Evolutionary conservation across 2,888 invertebrate species (phyloP).

Genomic region (Cryptophagus acutangulus): DNA sequence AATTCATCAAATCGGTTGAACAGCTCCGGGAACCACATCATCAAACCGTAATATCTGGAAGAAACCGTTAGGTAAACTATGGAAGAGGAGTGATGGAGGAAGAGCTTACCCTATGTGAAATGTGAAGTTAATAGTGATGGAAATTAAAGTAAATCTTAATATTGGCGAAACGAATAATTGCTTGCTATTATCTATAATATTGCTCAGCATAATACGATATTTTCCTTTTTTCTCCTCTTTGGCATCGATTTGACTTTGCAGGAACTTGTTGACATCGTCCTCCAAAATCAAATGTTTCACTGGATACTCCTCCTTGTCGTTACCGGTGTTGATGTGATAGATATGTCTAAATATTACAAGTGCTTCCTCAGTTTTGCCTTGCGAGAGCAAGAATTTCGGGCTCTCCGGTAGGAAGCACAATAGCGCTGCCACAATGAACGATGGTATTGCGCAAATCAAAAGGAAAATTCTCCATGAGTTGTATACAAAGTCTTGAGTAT

Average conservation of each 20-base stretch:
- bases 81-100: slow-evolving; percentile 3
- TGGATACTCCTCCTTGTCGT: slow-evolving; percentile 67
- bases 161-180: slow-evolving; percentile 76
- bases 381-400: slow-evolving; percentile 80
- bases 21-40: slow-evolving; percentile 97
- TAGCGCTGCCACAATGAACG: slow-evolving; percentile 78
- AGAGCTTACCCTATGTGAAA: slow-evolving; percentile 79
- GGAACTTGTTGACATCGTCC: slow-evolving; percentile 40
- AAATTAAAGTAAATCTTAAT: slow-evolving; percentile 75
- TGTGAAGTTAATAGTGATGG: slow-evolving; percentile 85
- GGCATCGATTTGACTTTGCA: slow-evolving; percentile 36
- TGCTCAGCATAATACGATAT: slow-evolving; percentile 66
- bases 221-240: slow-evolving; percentile 55
- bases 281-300: slow-evolving; percentile 67
- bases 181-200: slow-evolving; percentile 77
- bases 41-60: slow-evolving; percentile 81
- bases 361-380: slow-evolving; percentile 75
- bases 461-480: slow-evolving; percentile 92
- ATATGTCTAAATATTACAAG: slow-evolving; percentile 76
- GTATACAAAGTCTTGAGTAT: slow-evolving; percentile 66
- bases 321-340: slow-evolving; percentile 76
- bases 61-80: slow-evolving; percentile 6
- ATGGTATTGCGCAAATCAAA: slow-evolving; percentile 81
- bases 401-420: slow-evolving; percentile 84
- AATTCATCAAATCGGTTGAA: slow-evolving; percentile 87